These are phyloP conservation scores for Callipepla californica DNA, from an alignment of 2,113 vertebrate species.

Conservation along the genomic window DNA sequence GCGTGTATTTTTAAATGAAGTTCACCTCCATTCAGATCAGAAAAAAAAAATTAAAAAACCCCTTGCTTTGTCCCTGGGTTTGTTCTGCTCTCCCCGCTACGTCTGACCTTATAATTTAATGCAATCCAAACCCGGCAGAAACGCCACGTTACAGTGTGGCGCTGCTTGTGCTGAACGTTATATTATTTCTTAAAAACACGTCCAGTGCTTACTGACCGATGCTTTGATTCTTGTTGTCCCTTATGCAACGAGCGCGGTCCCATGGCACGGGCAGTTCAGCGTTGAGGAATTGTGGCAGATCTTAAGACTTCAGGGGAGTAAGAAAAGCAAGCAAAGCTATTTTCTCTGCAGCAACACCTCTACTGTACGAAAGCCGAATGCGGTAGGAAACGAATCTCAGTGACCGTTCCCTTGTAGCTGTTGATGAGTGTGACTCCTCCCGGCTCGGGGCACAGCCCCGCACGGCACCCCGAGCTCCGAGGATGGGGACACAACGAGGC, in stretches of 20 bases:
- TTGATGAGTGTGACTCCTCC: background rate
- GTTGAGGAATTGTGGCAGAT: background rate
- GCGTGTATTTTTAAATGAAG: background rate
- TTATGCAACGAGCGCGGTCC: background rate
- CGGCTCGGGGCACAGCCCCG: rapidly evolving
- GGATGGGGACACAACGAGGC: background rate
- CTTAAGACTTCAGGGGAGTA: background rate
- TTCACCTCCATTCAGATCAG: background rate
- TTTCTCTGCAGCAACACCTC: background rate
- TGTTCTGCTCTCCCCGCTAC: background rate
- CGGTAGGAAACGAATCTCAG: background rate
- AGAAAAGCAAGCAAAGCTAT: background rate
- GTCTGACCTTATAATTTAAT: background rate
- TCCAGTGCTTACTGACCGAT: background rate
- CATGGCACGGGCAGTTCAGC: background rate
- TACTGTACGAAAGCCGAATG: background rate
- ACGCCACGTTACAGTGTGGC: background rate
- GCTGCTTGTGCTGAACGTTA: background rate
- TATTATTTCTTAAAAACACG: slow-evolving; percentile 2
- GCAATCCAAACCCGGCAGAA: background rate
- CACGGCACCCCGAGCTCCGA: background rate
- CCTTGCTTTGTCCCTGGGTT: background rate
- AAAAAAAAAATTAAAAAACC: background rate
- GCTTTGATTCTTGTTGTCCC: background rate
- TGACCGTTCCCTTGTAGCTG: rapidly evolving